Evolutionary conservation across 2,797 vertebrate species (phyloP).

Genomic region (Dallia pectoralis): DNA sequence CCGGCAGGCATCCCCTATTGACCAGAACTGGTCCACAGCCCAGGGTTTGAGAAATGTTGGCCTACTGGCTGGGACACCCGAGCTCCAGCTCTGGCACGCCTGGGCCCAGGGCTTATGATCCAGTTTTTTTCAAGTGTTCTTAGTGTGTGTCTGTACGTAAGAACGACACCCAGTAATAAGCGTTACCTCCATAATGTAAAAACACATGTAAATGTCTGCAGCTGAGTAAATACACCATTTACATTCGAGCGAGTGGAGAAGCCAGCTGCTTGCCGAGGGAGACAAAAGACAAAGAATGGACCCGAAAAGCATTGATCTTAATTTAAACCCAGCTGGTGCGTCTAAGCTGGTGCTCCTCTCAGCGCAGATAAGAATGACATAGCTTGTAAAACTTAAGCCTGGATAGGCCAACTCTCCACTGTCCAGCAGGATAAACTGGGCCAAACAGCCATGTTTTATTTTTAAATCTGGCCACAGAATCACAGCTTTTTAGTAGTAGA

Average conservation of each 20-base stretch:
- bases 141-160: constrained; percentile 5
- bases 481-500: constrained; percentile 18
- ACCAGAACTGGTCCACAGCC: no score
- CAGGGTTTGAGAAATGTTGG: no score
- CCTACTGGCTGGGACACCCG: no score
- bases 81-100: no score
- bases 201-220: constrained; percentile 24
- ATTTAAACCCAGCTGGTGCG: constrained; percentile 3
- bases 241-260: constrained; percentile 3
- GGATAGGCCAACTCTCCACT: constrained; percentile 21
- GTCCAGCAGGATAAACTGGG: constrained; percentile 42
- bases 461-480: constrained; percentile 25
- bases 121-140: neutral
- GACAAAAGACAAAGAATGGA: constrained; percentile 4
- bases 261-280: constrained; percentile 4
- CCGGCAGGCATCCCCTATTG: no score
- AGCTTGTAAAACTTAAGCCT: constrained; percentile 7
- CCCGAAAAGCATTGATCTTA: neutral
- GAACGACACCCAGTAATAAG: constrained; percentile 13
- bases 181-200: constrained; percentile 17
- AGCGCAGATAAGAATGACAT: neutral
- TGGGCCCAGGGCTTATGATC: no score
- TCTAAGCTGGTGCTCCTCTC: neutral
- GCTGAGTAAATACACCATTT: constrained; percentile 35
- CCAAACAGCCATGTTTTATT: constrained; percentile 28